Conservation (phyloP, 37 sponge, comb jelly and placozoan genomes). For the Cladorhizidae sp. region DNA sequence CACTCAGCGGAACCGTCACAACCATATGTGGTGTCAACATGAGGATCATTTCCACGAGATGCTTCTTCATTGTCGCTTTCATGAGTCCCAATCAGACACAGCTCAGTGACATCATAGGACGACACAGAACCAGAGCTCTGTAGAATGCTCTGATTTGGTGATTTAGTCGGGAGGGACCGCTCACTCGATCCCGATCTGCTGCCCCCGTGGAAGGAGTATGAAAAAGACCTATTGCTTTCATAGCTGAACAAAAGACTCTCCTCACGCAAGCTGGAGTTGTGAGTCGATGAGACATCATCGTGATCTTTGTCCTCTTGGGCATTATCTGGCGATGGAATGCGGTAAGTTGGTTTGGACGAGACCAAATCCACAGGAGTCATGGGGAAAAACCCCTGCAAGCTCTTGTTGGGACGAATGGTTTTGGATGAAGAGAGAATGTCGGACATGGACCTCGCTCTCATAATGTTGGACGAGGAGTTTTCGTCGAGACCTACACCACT, state of each 20-base stretch:
- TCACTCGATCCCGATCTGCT: conserved; percentile 20
- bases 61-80: no score
- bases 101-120: no score
- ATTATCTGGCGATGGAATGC: background rate
- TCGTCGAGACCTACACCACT: background rate
- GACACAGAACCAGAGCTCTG: no score
- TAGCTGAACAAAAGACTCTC: background rate
- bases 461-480: background rate
- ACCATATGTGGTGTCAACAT: no score
- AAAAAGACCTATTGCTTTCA: conserved; percentile 11
- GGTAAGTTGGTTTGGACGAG: background rate
- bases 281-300: background rate
- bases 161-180: background rate
- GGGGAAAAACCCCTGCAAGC: background rate
- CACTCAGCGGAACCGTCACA: no score
- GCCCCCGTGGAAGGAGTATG: background rate
- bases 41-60: no score
- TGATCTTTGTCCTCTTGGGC: background rate
- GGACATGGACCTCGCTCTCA: conserved; percentile 6
- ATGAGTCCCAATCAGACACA: no score
- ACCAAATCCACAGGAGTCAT: background rate
- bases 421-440: background rate
- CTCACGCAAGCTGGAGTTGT: background rate
- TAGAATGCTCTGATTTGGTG: no score
- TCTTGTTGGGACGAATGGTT: background rate